Conservation (phyloP, 2,797 vertebrate species). For the Crenichthys baileyi region DNA sequence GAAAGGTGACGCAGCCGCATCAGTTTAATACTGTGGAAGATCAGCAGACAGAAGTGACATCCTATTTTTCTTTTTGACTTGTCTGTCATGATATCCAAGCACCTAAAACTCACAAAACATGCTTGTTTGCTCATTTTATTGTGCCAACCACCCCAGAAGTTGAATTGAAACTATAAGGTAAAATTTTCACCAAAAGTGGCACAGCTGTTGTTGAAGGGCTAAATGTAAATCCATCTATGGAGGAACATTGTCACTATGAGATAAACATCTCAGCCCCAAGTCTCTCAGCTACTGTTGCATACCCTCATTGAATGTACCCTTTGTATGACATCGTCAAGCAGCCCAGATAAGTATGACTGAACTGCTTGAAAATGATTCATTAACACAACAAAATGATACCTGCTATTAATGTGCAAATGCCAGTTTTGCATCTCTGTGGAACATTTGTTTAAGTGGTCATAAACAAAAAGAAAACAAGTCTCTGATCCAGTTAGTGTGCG, state of each 20-base stretch:
- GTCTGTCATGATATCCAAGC: too few relatives aligned
- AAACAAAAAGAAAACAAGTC: neutral
- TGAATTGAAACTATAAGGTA: neutral
- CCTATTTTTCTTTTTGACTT: too few relatives aligned
- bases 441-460: conserved; percentile 7
- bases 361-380: conserved; percentile 12
- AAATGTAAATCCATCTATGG: neutral
- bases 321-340: neutral
- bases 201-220: neutral
- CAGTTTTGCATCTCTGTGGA: conserved; percentile 31
- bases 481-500: conserved; percentile 18
- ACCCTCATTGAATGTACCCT: neutral
- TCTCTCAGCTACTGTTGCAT: neutral
- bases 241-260: neutral
- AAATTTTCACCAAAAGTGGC: neutral
- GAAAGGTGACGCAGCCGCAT: neutral
- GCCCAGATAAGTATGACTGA: neutral
- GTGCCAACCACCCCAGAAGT: neutral
- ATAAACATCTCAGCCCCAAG: neutral
- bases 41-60: too few relatives aligned
- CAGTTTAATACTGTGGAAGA: too few relatives aligned
- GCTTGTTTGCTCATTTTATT: neutral
- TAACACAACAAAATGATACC: conserved; percentile 4
- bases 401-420: conserved; percentile 38
- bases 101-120: too few relatives aligned